phyloP scores from a whole-genome alignment of 1,140 invertebrate genomes.

The Batillaria attramentaria region DNA sequence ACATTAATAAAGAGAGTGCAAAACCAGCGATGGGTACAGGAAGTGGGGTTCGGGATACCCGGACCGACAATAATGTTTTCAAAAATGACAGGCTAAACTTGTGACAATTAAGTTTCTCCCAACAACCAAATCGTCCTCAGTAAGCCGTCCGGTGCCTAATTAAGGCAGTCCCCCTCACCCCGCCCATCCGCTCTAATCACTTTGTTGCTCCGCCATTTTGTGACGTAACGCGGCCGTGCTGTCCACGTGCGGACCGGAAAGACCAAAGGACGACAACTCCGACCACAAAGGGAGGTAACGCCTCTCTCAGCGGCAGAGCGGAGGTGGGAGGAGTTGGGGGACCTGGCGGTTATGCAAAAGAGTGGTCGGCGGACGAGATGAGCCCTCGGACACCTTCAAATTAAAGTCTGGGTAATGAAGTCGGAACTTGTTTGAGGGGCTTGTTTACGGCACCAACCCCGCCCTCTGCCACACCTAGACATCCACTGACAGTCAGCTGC shows the following conservation, averaged over 20 bases:
- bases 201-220: background rate
- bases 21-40: too few species aligned
- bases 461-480: too few species aligned
- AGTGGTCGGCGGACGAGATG: too few species aligned
- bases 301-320: background rate
- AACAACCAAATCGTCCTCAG: background rate
- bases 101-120: background rate
- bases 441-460: background rate
- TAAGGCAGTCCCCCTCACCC: background rate
- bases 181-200: background rate
- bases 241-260: background rate
- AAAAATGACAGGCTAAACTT: too few species aligned
- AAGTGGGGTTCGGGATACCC: too few species aligned
- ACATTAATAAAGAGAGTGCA: too few species aligned
- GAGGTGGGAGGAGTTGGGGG: background rate
- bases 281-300: conserved; percentile 9
- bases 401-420: conserved; percentile 2
- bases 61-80: too few species aligned
- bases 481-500: too few species aligned
- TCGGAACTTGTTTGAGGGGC: conserved; percentile 1
- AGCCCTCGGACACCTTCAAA: too few species aligned
- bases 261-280: background rate
- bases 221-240: background rate
- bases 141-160: background rate
- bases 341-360: conserved; percentile 8